Evolutionary conservation across 2,888 invertebrate species (phyloP), one percentile per base, ranked within the genome.

Genomic region (Trissonchulus sp.): DNA sequence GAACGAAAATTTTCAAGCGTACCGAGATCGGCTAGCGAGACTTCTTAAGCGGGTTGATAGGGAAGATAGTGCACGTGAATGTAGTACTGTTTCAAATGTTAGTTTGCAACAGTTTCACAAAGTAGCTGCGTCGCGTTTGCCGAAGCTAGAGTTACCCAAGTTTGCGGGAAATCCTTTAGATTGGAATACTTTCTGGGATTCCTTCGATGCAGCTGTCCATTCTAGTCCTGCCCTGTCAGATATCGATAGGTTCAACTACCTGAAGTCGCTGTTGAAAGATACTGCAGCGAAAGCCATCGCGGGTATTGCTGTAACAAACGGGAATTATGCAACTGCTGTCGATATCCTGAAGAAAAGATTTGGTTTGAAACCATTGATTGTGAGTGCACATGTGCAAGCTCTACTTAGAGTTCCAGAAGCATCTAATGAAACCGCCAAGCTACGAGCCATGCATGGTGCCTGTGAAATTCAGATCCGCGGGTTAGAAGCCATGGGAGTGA

Each of bases 111-210:
- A n/a, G n/a, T n/a, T n/a, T n/a, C n/a, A n/a, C n/a, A n/a, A n/a
- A n/a, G n/a, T n/a, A n/a, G n/a, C n/a, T n/a, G n/a, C n/a, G n/a
- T n/a, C n/a, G n/a, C 65, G 65, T n/a, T n/a, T 65, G 65, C 65
- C 65, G 28, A 65, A 65, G 65, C 34, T 65, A 34, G 65, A 65
- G 65, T 31, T 65, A 65, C 28, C 31, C 65, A 30, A 65, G 34
- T 65, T 65, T 65, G 65, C 28, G 31, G 65, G 65, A 18, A n/a
- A 65, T n/a, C 65, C 65, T 30, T 34, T 65, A 18, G 28, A 30
- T 18, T 65, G 65, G 65, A 30, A 65, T 31, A 65, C 31, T 65
- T 65, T 65, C 34, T 65, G 65, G 65, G 65, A 65, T 65, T 65
- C 65, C 31, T 65, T 65, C 34, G 65, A 65, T 15, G 34, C 31